Evolutionary conservation across 2,113 vertebrate species (phyloP).

Genomic region (Cnemophilus loriae): DNA sequence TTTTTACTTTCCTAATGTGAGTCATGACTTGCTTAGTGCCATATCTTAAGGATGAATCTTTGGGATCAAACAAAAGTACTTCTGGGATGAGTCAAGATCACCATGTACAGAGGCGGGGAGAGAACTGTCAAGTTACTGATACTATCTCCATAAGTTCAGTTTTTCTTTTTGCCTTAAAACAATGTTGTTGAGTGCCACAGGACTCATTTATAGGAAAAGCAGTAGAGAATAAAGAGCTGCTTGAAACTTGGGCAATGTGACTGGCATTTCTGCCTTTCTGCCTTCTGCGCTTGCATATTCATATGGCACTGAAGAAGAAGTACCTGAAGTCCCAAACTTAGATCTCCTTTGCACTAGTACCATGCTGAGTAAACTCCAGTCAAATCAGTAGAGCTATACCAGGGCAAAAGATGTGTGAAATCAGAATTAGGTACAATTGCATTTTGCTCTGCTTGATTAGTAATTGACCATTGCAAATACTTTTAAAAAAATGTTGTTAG

Average conservation of each 20-base stretch:
- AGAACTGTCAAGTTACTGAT: background rate
- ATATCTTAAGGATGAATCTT: conserved; percentile 24
- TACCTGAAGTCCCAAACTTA: background rate
- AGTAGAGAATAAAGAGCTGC: background rate
- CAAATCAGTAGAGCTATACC: background rate
- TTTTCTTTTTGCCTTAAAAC: background rate
- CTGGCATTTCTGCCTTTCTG: background rate
- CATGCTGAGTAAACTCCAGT: background rate
- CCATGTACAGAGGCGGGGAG: background rate
- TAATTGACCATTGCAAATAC: background rate
- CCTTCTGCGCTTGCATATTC: background rate
- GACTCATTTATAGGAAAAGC: background rate
- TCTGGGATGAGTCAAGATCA: conserved; percentile 10
- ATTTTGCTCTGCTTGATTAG: background rate
- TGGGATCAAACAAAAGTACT: conserved; percentile 16
- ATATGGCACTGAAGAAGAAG: background rate
- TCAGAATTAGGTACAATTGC: background rate
- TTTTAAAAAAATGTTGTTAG: background rate
- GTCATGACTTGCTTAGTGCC: conserved; percentile 13
- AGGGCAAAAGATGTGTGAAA: background rate
- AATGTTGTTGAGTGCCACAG: background rate
- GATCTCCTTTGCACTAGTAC: background rate
- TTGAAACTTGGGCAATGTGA: background rate
- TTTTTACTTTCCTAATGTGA: conserved; percentile 21
- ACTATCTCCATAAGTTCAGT: background rate